phyloP scores from a whole-genome alignment of 2,888 invertebrate genomes.

The Rhagonycha lutea region DNA sequence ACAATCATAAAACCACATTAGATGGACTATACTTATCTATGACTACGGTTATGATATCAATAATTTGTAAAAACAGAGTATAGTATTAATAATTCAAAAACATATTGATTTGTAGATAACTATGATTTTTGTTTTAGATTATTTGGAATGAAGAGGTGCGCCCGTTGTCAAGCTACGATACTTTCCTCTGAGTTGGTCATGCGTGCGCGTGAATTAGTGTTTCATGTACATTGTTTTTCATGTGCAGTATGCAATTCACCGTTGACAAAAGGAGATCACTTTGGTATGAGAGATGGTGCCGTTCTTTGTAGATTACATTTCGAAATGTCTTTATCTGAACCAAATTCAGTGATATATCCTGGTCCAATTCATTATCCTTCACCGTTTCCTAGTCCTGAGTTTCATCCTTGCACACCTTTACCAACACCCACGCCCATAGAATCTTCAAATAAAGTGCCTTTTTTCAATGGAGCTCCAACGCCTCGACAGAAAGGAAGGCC shows the following conservation, averaged over 20 bases:
- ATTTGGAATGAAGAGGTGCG: slow-evolving; percentile 87
- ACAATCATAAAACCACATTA: too few species aligned
- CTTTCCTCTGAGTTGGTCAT: slow-evolving; percentile 92
- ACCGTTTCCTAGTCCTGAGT: slow-evolving; percentile 60
- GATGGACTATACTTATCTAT: too few species aligned
- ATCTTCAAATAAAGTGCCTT: slow-evolving; percentile 50
- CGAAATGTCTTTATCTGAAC: slow-evolving; percentile 57
- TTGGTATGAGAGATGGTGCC: slow-evolving; percentile 87
- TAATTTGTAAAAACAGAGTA: too few species aligned
- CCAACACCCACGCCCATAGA: slow-evolving; percentile 60
- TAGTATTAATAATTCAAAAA: neutral
- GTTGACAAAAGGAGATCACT: slow-evolving; percentile 91
- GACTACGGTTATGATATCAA: too few species aligned
- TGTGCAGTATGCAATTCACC: slow-evolving; percentile 87
- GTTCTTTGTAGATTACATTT: slow-evolving; percentile 84
- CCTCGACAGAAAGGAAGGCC: slow-evolving; percentile 92
- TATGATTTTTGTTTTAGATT: slow-evolving; percentile 66
- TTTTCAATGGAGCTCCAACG: slow-evolving; percentile 66
- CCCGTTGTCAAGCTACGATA: slow-evolving; percentile 87
- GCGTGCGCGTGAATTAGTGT: slow-evolving; percentile 90
- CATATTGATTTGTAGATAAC: neutral
- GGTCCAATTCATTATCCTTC: slow-evolving; percentile 59
- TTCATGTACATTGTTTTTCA: slow-evolving; percentile 93
- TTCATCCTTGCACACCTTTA: slow-evolving; percentile 54
- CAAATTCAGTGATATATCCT: slow-evolving; percentile 57